Percentiles rank a stretch among this genome's conserved stretches.
Evolutionary conservation across 1,140 invertebrate species (phyloP).

Genomic region (Bombus pascuorum): DNA sequence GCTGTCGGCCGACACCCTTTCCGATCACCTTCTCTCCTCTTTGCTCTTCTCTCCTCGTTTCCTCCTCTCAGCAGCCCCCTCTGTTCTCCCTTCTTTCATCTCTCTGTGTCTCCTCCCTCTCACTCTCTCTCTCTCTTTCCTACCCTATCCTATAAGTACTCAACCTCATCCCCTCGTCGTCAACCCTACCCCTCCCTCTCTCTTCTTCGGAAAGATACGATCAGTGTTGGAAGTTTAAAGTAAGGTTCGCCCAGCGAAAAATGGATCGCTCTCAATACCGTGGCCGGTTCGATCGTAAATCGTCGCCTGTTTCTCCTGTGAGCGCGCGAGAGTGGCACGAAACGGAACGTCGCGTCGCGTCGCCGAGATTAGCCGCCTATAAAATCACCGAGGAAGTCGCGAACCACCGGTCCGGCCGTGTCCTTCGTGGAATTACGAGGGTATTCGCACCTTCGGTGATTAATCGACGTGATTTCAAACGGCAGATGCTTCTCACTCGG

Average conservation of each 20-base stretch:
- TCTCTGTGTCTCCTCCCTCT: too few relatives aligned
- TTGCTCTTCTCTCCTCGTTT: neutral
- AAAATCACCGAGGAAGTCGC: slow-evolving; percentile 50
- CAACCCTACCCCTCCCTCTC: neutral
- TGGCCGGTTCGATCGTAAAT: slow-evolving; percentile 43
- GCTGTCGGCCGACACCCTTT: neutral
- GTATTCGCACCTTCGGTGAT: slow-evolving; percentile 43
- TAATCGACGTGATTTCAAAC: slow-evolving; percentile 49
- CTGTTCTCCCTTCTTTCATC: neutral
- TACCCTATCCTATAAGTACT: neutral
- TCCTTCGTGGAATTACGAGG: slow-evolving; percentile 56
- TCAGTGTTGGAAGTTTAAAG: slow-evolving; percentile 20
- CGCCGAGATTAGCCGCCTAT: slow-evolving; percentile 49
- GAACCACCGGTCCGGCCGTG: slow-evolving; percentile 39
- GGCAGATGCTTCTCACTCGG: slow-evolving; percentile 19
- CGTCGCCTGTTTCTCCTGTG: neutral
- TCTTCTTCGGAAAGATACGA: slow-evolving; percentile 24
- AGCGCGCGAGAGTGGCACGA: slow-evolving; percentile 29
- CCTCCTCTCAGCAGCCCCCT: neutral
- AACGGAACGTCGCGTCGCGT: slow-evolving; percentile 36
- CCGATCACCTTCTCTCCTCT: neutral
- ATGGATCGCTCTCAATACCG: slow-evolving; percentile 49
- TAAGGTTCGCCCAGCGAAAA: slow-evolving; percentile 33
- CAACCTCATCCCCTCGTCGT: neutral
- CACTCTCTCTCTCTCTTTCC: neutral